Percentiles rank a stretch among this genome's conserved stretches.
phyloP scores from a whole-genome alignment of 2,113 vertebrate species.

The Chaenocephalus aceratus region DNA sequence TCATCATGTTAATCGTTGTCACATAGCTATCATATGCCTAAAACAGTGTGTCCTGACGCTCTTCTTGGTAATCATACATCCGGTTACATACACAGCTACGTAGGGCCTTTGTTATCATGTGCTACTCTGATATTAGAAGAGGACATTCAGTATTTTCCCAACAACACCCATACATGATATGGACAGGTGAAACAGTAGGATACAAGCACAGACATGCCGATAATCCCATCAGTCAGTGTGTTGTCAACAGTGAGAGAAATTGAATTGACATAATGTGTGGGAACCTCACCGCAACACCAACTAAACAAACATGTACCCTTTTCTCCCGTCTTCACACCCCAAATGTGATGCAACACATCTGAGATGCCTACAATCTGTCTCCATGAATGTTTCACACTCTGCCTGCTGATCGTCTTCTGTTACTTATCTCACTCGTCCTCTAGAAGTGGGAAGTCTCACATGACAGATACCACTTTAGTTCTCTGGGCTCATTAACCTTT shows the following conservation, averaged over 20 bases:
- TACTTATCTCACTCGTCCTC: slow-evolving; percentile 30
- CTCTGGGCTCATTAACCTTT: slow-evolving; percentile 75
- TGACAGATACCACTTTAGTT: slow-evolving; percentile 53
- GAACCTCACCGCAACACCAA: not conserved
- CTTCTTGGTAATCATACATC: too few species aligned
- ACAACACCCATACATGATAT: not conserved
- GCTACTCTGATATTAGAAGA: too few species aligned
- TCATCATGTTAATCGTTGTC: too few species aligned
- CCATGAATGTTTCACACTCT: slow-evolving; percentile 8
- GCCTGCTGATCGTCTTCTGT: slow-evolving; percentile 2
- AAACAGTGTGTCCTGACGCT: too few species aligned
- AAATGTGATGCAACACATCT: slow-evolving; percentile 5
- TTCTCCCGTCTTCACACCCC: slow-evolving; percentile 1
- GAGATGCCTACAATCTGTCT: slow-evolving; percentile 1
- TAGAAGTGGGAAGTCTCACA: slow-evolving; percentile 47
- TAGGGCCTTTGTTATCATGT: too few species aligned
- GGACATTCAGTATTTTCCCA: too few species aligned
- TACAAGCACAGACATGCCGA: slow-evolving; percentile 11
- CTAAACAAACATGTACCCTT: slow-evolving; percentile 3
- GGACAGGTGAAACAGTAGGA: not conserved
- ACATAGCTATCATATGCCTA: too few species aligned
- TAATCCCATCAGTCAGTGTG: not conserved
- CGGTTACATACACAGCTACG: too few species aligned
- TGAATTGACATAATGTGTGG: not conserved
- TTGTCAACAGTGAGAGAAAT: slow-evolving; percentile 4